These are phyloP conservation scores for Macropis europaea DNA, from an alignment of 2,888 invertebrate species.

Conservation along the genomic window DNA sequence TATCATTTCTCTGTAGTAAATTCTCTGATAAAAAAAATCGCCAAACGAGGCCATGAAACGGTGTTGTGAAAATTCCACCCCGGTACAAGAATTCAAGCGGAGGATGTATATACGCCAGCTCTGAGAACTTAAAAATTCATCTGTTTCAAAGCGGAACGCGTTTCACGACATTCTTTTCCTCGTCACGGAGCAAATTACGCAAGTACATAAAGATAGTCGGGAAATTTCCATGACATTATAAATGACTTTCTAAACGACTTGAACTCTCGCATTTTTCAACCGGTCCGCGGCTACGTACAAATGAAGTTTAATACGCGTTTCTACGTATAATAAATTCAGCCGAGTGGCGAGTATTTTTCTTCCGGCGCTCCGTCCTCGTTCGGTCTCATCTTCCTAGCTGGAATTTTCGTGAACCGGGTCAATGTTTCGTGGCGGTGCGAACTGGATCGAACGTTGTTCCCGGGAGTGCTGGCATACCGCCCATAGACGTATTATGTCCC, in stretches of 20 bases:
- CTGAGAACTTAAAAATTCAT: too few species aligned
- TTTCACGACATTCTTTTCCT: too few species aligned
- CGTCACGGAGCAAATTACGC: neutral
- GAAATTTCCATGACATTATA: conserved; percentile 3
- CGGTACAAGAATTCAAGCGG: too few species aligned
- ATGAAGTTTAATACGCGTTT: conserved; percentile 30
- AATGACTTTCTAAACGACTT: conserved; percentile 11
- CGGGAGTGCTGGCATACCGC: conserved; percentile 57
- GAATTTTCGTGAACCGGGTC: conserved; percentile 60
- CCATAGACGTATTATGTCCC: conserved; percentile 57
- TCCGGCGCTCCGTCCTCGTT: conserved; percentile 11
- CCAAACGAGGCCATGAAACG: too few species aligned
- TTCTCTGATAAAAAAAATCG: too few species aligned
- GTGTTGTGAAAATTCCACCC: too few species aligned
- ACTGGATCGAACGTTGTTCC: conserved; percentile 63
- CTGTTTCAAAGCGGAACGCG: too few species aligned
- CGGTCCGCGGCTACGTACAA: neutral
- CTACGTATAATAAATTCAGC: conserved; percentile 36
- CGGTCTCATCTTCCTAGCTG: conserved; percentile 36
- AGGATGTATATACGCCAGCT: too few species aligned
- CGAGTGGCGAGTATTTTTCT: conserved; percentile 33
- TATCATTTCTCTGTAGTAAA: too few species aligned
- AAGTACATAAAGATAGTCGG: neutral
- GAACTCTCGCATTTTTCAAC: conserved; percentile 5
- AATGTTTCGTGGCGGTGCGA: conserved; percentile 61